Percentiles rank a stretch among this genome's conserved stretches.
These are phyloP conservation scores for Xestoiulus laeticollis DNA, from an alignment of 2,888 invertebrate genomes.

Conservation along the genomic window DNA sequence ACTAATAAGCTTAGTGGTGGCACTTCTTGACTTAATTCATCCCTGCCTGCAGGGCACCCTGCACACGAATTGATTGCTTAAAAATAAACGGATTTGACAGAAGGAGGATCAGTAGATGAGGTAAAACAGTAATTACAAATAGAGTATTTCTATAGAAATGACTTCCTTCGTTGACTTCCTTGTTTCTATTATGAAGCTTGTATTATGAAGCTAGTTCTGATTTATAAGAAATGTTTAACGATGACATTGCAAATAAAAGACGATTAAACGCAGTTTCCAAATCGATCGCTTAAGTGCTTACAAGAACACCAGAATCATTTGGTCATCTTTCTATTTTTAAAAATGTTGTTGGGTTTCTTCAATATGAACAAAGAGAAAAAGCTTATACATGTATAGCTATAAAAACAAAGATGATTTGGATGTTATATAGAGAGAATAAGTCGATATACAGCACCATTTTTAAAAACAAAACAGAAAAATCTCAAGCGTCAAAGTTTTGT, in stretches of 20 bases:
- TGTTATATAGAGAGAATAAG: neutral
- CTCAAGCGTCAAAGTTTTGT: neutral
- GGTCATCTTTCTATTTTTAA: conserved; percentile 16
- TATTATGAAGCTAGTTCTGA: conserved; percentile 1
- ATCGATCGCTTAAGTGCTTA: neutral
- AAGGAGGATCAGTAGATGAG: neutral
- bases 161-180: neutral
- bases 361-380: neutral
- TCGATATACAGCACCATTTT: neutral
- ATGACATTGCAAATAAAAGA: conserved; percentile 12
- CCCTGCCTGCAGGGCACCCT: neutral
- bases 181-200: too few species aligned
- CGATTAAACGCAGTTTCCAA: neutral
- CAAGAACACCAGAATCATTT: neutral
- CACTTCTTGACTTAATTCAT: too few species aligned
- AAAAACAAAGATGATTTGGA: neutral
- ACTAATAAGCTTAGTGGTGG: too few species aligned
- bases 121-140: neutral
- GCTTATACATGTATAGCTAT: neutral
- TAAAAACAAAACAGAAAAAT: neutral
- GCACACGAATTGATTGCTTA: neutral
- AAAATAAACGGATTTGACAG: neutral
- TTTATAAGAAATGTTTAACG: conserved; percentile 5
- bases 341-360: neutral
- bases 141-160: conserved; percentile 15